phyloP scores from a whole-genome alignment of 2,888 invertebrate species.

The Sycophila texana region DNA sequence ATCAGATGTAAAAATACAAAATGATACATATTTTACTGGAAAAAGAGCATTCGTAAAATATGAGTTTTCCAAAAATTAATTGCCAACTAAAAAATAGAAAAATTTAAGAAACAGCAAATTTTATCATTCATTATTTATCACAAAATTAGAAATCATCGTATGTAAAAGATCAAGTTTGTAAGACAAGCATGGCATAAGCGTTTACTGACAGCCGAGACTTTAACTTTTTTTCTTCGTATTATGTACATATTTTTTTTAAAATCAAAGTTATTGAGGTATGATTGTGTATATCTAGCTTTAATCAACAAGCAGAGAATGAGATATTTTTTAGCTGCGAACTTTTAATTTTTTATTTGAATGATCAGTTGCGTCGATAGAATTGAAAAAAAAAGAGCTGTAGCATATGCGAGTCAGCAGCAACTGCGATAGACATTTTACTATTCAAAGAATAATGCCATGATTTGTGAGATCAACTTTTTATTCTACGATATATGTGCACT shows the following conservation, averaged over 20 bases:
- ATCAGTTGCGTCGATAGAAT: slow-evolving; percentile 15
- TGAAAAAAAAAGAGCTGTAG: slow-evolving; percentile 1
- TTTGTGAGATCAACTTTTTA: slow-evolving; percentile 28
- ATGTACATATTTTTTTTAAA: slow-evolving; percentile 34
- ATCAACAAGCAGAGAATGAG: slow-evolving; percentile 10
- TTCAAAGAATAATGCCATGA: slow-evolving; percentile 42
- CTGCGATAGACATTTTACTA: slow-evolving; percentile 41
- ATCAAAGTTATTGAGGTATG: slow-evolving; percentile 45
- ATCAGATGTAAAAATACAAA: slow-evolving; percentile 70
- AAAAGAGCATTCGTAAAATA: slow-evolving; percentile 52
- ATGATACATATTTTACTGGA: slow-evolving; percentile 65
- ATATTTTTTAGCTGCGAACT: slow-evolving; percentile 33
- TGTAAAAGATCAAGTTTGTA: slow-evolving; percentile 32
- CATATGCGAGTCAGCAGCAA: slow-evolving; percentile 4
- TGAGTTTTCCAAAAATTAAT: slow-evolving; percentile 41
- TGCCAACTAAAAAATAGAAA: slow-evolving; percentile 26
- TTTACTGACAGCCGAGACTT: slow-evolving; percentile 29
- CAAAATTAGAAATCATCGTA: not conserved
- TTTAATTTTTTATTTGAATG: slow-evolving; percentile 42
- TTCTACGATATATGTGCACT: slow-evolving; percentile 23
- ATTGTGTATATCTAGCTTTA: slow-evolving; percentile 43
- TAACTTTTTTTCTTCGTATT: slow-evolving; percentile 40
- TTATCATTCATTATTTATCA: slow-evolving; percentile 38
- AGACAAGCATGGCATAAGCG: slow-evolving; percentile 15
- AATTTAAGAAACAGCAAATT: slow-evolving; percentile 11